Percentiles rank a stretch among this genome's conserved stretches.
Conservation (phyloP, 1,140 invertebrate genomes). For the Pemphigus obesinymphae region DNA sequence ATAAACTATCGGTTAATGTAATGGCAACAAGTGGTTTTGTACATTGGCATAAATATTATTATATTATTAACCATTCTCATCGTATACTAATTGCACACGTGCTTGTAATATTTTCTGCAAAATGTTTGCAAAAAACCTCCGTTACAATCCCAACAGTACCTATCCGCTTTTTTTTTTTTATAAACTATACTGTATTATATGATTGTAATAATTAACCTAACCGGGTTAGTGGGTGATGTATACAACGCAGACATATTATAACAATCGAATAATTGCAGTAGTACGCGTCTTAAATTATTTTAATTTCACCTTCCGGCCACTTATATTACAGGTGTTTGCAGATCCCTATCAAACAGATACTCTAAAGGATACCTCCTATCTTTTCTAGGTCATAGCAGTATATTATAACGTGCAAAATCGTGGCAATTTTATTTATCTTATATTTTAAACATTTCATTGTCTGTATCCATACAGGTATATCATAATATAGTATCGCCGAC, state of each 20-base stretch:
- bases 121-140: not conserved
- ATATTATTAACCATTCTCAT: not conserved
- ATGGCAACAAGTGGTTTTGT: not conserved
- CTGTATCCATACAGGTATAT: too few species aligned
- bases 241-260: too few species aligned
- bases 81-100: not conserved
- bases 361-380: too few species aligned
- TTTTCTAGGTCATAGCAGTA: too few species aligned
- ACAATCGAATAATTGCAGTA: not conserved
- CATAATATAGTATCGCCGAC: too few species aligned
- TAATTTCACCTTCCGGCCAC: slow-evolving; percentile 25
- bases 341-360: not conserved
- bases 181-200: not conserved
- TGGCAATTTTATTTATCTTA: too few species aligned
- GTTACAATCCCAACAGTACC: not conserved
- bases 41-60: not conserved
- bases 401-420: too few species aligned
- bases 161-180: not conserved
- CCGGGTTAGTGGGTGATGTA: slow-evolving; percentile 20
- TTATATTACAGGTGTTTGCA: not conserved
- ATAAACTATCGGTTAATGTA: too few species aligned
- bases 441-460: too few species aligned
- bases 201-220: not conserved
- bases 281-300: not conserved
- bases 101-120: not conserved